Conservation (phyloP, 2,888 invertebrate species). For the Cecidostiba fungosa region DNA sequence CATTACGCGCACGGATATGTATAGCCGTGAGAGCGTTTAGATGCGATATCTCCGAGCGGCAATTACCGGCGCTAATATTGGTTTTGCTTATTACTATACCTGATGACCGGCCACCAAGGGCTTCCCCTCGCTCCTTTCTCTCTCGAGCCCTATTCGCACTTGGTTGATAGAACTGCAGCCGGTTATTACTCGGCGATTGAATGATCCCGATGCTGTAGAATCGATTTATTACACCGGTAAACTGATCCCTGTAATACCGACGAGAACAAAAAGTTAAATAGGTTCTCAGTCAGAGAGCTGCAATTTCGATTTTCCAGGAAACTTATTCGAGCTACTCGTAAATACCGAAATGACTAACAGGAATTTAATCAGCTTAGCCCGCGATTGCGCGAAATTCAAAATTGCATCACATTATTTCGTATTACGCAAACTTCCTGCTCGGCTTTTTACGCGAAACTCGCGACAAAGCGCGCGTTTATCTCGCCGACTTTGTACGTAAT, state of each 20-base stretch:
- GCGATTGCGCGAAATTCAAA: constrained; percentile 66
- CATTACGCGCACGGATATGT: constrained; percentile 67
- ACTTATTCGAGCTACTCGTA: background rate
- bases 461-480: background rate
- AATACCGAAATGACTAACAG: background rate
- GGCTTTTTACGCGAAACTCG: background rate
- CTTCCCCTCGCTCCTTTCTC: background rate
- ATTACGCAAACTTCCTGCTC: background rate
- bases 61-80: constrained; percentile 69
- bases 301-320: background rate
- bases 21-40: constrained; percentile 75
- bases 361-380: constrained; percentile 14
- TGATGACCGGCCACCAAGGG: background rate
- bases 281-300: background rate
- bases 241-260: too few relatives aligned
- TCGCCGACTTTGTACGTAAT: constrained; percentile 3
- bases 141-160: background rate
- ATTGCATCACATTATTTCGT: background rate
- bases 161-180: background rate
- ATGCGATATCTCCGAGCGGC: constrained; percentile 73
- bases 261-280: background rate
- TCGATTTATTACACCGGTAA: too few relatives aligned
- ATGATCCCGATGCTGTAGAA: background rate
- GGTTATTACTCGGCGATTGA: constrained; percentile 21
- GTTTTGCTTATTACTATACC: constrained; percentile 33